These are phyloP conservation scores for Crossocerus cetratus DNA, from an alignment of 2,888 invertebrate genomes.

Conservation along the genomic window DNA sequence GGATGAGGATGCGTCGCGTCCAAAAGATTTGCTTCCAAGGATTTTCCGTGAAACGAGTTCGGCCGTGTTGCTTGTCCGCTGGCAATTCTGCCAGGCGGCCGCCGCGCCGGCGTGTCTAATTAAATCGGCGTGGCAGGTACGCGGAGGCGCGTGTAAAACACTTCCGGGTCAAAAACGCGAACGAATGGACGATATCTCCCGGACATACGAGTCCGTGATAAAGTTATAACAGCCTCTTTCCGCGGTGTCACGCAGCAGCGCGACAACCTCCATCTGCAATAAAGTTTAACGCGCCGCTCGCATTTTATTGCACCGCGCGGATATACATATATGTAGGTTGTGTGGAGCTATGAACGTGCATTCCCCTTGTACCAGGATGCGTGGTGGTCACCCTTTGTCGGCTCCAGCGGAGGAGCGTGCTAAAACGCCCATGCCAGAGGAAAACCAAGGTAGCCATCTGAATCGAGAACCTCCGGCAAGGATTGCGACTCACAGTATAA, in stretches of 20 bases:
- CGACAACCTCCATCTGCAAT: slow-evolving; percentile 49
- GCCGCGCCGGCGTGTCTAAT: slow-evolving; percentile 14
- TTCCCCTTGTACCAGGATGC: slow-evolving; percentile 11
- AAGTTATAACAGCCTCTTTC: slow-evolving; percentile 56
- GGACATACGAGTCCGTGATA: slow-evolving; percentile 42
- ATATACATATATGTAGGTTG: slow-evolving; percentile 34
- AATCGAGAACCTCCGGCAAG: no score
- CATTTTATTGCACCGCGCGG: slow-evolving; percentile 53
- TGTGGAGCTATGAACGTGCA: not conserved
- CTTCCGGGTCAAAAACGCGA: slow-evolving; percentile 20
- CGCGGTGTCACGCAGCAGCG: slow-evolving; percentile 37
- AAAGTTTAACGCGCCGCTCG: slow-evolving; percentile 53
- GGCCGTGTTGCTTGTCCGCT: no score
- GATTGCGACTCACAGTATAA: no score
- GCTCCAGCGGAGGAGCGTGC: not conserved
- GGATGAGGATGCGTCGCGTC: no score
- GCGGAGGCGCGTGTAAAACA: slow-evolving; percentile 16
- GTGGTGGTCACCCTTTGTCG: slow-evolving; percentile 34
- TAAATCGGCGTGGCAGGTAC: slow-evolving; percentile 9
- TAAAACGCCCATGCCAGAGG: no score
- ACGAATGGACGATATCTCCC: slow-evolving; percentile 4
- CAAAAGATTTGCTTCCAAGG: no score
- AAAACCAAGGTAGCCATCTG: no score
- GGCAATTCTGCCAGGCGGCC: no score
- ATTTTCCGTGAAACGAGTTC: no score